Evolutionary conservation across 2,113 vertebrate species (phyloP).

Genomic region (Addax nasomaculatus): DNA sequence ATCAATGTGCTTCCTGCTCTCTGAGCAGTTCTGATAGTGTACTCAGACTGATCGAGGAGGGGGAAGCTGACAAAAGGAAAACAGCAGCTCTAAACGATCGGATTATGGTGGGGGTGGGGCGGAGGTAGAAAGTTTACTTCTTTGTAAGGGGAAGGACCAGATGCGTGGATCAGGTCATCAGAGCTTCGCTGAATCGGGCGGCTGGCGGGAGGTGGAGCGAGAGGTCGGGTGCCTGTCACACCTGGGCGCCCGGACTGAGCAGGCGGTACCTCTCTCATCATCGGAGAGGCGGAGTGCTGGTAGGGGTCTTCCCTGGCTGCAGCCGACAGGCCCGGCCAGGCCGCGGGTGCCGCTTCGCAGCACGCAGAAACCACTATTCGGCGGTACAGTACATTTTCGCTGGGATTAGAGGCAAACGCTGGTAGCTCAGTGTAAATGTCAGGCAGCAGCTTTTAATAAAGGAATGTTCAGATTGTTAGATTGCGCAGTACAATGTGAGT

Average conservation of each 20-base stretch:
- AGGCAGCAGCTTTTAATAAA: slow-evolving; percentile 83
- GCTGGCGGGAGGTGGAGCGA: neutral
- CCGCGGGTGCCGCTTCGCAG: neutral
- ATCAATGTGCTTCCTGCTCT: slow-evolving; percentile 93
- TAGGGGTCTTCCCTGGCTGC: neutral
- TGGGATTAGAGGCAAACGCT: slow-evolving; percentile 77
- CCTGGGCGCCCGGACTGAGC: accelerated
- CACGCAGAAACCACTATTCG: slow-evolving; percentile 40
- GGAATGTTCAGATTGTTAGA: slow-evolving; percentile 79
- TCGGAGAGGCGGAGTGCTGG: accelerated
- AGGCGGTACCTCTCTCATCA: accelerated
- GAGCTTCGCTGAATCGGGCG: neutral
- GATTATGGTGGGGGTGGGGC: neutral
- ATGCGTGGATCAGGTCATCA: accelerated
- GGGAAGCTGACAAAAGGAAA: slow-evolving; percentile 77
- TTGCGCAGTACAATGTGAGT: slow-evolving; percentile 68
- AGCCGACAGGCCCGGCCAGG: neutral
- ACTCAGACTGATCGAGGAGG: slow-evolving; percentile 73
- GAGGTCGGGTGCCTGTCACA: neutral
- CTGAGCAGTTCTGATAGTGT: slow-evolving; percentile 86
- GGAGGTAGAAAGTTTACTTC: slow-evolving; percentile 78
- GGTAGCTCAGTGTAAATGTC: slow-evolving; percentile 82
- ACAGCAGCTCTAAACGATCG: slow-evolving; percentile 52
- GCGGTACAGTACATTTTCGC: slow-evolving; percentile 69
- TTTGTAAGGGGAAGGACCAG: neutral